Evolutionary conservation across 1,140 invertebrate species (phyloP).

Genomic region (Penaeus vannamei): DNA sequence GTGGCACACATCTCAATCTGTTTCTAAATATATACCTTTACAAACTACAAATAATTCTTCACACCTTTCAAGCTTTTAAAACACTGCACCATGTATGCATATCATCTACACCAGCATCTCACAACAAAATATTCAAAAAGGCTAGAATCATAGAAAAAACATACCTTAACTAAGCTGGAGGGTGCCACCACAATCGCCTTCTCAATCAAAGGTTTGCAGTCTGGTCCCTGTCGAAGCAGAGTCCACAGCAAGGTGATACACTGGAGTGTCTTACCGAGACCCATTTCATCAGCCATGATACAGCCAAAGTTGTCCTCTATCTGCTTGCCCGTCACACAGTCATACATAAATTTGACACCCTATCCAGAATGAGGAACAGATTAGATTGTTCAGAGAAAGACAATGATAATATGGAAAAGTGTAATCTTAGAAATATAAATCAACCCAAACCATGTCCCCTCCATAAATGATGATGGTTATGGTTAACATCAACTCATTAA

Average conservation of each 20-base stretch:
- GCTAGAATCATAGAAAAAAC: neutral
- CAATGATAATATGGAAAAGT: constrained; percentile 1
- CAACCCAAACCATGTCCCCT: neutral
- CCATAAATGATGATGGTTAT: neutral
- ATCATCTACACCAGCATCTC: neutral
- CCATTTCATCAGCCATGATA: constrained; percentile 99
- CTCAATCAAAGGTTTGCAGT: constrained; percentile 73
- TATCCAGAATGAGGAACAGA: constrained; percentile 68
- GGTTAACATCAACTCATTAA: neutral
- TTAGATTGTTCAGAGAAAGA: constrained; percentile 37
- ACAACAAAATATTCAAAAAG: neutral
- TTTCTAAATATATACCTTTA: neutral
- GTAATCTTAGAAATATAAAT: constrained; percentile 42
- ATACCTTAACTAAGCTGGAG: constrained; percentile 92
- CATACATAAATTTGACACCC: constrained; percentile 99
- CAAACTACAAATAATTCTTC: neutral
- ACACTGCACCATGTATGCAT: neutral
- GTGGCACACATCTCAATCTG: too few species aligned
- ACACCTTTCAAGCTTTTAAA: neutral
- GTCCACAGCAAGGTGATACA: constrained; percentile 98
- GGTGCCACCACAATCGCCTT: constrained; percentile 84
- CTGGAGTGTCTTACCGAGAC: constrained; percentile 96
- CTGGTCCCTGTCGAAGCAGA: constrained; percentile 86
- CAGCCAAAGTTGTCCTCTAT: constrained; percentile 93
- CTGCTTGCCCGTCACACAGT: constrained; percentile 95